phyloP scores from a whole-genome alignment of 2,888 invertebrate genomes.

The Eristalis intricaria region DNA sequence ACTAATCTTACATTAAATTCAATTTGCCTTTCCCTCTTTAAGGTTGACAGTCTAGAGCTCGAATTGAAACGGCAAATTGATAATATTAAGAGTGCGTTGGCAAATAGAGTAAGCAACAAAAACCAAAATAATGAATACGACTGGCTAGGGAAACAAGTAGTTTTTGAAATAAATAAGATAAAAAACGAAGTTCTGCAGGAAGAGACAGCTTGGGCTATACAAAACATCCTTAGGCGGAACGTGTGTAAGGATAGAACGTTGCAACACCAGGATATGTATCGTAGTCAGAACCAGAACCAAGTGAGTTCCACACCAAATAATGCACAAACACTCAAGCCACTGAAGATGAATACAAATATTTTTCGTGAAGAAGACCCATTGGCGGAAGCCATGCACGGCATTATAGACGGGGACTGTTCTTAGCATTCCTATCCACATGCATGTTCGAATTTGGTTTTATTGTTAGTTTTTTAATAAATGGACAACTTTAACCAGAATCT shows the following conservation, averaged over 20 bases:
- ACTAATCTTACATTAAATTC: background rate
- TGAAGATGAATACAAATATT: too few relatives aligned
- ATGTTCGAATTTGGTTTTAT: too few relatives aligned
- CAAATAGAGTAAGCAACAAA: background rate
- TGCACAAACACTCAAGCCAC: too few relatives aligned
- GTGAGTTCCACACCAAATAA: too few relatives aligned
- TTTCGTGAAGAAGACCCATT: too few relatives aligned
- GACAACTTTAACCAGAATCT: too few relatives aligned
- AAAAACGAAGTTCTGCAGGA: background rate
- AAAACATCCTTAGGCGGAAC: background rate
- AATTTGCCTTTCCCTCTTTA: background rate
- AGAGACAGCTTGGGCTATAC: conserved; percentile 15
- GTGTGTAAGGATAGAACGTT: background rate
- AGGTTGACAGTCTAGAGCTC: background rate
- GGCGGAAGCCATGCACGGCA: too few relatives aligned
- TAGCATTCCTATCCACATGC: too few relatives aligned
- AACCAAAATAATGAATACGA: background rate
- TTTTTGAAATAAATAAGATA: conserved; percentile 20
- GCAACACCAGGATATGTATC: background rate
- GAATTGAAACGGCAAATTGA: background rate
- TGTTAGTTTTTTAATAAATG: too few relatives aligned
- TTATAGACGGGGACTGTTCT: too few relatives aligned
- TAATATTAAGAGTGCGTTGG: background rate
- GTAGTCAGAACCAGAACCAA: too few relatives aligned
- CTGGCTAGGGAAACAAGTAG: conserved; percentile 20